Base-by-base conservation (phyloP, 2,888 invertebrate species). In the Sisyra nigra region DNA sequence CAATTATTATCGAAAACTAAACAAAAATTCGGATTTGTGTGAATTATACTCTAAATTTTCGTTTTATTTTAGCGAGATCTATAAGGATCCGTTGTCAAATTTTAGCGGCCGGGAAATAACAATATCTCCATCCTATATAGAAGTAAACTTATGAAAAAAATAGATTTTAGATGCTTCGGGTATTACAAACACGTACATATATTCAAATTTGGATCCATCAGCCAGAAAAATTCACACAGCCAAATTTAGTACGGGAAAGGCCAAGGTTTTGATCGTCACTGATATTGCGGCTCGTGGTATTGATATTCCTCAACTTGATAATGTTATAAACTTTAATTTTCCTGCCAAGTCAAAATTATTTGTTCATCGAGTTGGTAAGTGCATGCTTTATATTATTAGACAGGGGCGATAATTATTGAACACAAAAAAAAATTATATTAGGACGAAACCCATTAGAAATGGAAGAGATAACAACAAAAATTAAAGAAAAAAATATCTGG, bases 221-320 rank as follows among this genome's bases (percentile, higher is more conserved):
- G 97, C 97, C 1, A 73, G 98, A 53, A 96, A 94, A 69, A 91
- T 93, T 51, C 87, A 96, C 50, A 80, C 93, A 0, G 89, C 86
- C 0, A 85, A 87, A 57, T 96, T 96, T 63, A 76, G 80, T 34
- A 76, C 71, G 51, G 78, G 79, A 50, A 82, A 82, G 66, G 82
- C 80, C 2, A 77, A 76, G 15, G 85, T 92, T 13, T 67, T 99
- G 39, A 66, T 99, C 15, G 97, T 97, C 0, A 99, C 98, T 0
- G 98, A 99, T 64, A 81, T 99, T 1, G 98, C 98, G 0, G 98
- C 98, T 0, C 72, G 98, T 57, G 98, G 98, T 48, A 82, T 99
- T 45, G 98, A 99, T 61, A 86, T 99, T 54, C 98, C 98, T 0
- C 76, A 86, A 46, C 64, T 99, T 50, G 97, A 98, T 57, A 89